phyloP scores from a whole-genome alignment of 2,888 invertebrate genomes.

The Cephus pygmeus region DNA sequence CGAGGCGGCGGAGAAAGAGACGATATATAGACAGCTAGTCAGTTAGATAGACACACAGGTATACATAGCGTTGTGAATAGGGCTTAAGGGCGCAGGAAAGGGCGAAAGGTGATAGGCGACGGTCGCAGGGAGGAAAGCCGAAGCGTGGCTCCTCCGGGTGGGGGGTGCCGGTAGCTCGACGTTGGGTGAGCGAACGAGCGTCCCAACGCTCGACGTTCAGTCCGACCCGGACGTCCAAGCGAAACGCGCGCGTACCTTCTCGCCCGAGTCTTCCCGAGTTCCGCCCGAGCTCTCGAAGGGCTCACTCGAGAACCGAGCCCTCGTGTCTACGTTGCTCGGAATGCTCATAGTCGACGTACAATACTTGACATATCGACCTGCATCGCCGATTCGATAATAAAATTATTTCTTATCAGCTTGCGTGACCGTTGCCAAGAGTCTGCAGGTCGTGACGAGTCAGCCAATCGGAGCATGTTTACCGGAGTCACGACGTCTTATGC shows the following conservation, averaged over 20 bases:
- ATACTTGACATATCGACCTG: too few species aligned
- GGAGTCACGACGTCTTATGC: too few species aligned
- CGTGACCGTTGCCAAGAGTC: too few species aligned
- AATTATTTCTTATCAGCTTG: too few species aligned
- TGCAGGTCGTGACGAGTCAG: too few species aligned
- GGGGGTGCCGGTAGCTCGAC: conserved; percentile 56
- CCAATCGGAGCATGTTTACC: too few species aligned
- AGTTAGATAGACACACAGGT: neutral
- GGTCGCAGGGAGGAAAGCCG: conserved; percentile 31
- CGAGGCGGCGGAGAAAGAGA: neutral
- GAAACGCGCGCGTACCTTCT: conserved; percentile 41
- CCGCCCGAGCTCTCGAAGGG: neutral
- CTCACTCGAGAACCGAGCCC: neutral
- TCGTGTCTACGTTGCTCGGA: too few species aligned
- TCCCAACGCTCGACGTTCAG: conserved; percentile 48
- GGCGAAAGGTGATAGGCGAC: conserved; percentile 1
- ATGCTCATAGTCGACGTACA: too few species aligned
- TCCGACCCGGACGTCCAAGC: conserved; percentile 63
- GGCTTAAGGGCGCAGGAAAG: neutral
- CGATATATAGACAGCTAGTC: neutral
- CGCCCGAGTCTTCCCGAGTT: conserved; percentile 10
- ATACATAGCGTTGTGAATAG: neutral
- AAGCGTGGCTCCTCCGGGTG: conserved; percentile 58
- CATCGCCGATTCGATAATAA: too few species aligned
- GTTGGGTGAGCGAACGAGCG: conserved; percentile 30